These are phyloP conservation scores for Ceratotherium simum DNA, from an alignment of 2,113 vertebrate genomes.

Conservation along the genomic window DNA sequence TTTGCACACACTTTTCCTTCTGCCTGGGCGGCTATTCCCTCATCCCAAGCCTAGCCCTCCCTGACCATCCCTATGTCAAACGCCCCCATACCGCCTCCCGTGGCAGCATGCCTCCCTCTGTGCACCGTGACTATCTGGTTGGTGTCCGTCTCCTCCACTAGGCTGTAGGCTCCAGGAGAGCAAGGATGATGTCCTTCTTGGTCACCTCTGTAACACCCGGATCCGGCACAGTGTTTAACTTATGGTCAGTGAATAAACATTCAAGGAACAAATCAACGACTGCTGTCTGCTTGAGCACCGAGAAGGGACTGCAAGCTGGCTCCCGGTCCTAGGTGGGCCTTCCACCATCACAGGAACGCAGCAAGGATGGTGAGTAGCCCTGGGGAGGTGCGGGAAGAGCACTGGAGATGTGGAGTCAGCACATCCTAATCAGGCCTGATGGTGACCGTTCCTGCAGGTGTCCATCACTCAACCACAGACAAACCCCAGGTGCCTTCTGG, in stretches of 20 bases:
- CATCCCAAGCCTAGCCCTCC: background rate
- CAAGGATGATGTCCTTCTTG: background rate
- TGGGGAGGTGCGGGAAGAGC: background rate
- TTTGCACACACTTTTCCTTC: background rate
- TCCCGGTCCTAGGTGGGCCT: fast-evolving
- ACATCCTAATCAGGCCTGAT: fast-evolving
- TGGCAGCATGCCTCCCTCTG: background rate
- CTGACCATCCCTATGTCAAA: background rate
- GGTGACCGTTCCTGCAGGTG: background rate
- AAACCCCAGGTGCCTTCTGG: background rate
- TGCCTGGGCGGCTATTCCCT: background rate
- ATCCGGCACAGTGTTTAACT: background rate
- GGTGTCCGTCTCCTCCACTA: background rate
- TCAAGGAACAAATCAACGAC: fast-evolving
- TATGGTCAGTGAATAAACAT: background rate
- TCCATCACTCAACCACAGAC: background rate
- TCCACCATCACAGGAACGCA: fast-evolving
- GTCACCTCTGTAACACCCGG: background rate
- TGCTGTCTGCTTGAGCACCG: background rate
- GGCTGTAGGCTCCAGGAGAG: background rate
- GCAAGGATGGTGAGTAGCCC: background rate
- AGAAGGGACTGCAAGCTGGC: background rate
- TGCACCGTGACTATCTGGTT: background rate
- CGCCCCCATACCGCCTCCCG: fast-evolving
- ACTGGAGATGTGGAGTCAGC: background rate